Conservation (phyloP, 2,888 invertebrate genomes). For the Zhuqinia jingwanae region DNA sequence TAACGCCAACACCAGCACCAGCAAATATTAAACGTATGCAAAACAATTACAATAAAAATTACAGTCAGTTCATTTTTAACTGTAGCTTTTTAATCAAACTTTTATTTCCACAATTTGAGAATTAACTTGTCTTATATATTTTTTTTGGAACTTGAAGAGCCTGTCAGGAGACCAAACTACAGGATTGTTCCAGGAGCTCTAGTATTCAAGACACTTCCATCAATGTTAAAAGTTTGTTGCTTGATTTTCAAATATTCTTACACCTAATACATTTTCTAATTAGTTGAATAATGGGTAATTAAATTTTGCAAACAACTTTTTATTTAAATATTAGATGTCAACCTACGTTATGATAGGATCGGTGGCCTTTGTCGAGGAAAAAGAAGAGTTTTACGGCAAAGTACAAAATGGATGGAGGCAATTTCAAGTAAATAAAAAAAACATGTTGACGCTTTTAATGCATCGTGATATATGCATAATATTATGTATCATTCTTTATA, state of each 20-base stretch:
- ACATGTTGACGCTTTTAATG: too few relatives aligned
- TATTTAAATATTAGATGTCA: constrained; percentile 38
- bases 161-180: constrained; percentile 9
- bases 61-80: too few relatives aligned
- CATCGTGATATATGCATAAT: too few relatives aligned
- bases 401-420: constrained; percentile 47
- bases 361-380: constrained; percentile 54
- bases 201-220: constrained; percentile 54
- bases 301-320: neutral
- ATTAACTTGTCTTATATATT: too few relatives aligned
- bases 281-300: too few relatives aligned
- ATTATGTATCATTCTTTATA: too few relatives aligned
- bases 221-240: constrained; percentile 49
- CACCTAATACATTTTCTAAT: too few relatives aligned
- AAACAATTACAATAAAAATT: neutral
- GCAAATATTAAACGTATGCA: constrained; percentile 24
- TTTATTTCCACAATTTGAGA: too few relatives aligned
- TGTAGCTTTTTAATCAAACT: too few relatives aligned
- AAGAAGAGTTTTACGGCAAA: constrained; percentile 57
- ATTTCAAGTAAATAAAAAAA: constrained; percentile 46
- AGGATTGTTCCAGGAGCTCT: constrained; percentile 69
- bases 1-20: constrained; percentile 16
- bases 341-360: constrained; percentile 55
- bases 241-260: neutral
- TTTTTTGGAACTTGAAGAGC: neutral